Conservation (phyloP, 1,140 invertebrate genomes). For the Zeugodacus cucurbitae region DNA sequence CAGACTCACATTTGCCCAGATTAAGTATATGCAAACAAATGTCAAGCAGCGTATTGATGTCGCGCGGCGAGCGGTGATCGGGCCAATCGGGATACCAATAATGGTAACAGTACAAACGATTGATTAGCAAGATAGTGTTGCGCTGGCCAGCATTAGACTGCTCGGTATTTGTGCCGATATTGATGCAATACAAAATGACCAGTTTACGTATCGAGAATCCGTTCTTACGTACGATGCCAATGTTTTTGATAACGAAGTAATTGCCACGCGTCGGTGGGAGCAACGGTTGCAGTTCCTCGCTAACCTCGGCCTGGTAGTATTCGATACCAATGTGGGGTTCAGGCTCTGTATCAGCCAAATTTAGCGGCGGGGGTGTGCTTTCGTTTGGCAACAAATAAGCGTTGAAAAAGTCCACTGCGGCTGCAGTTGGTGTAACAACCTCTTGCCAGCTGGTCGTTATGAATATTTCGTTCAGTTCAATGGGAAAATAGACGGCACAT, state of each 20-base stretch:
- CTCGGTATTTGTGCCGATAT: not conserved
- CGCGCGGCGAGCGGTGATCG: constrained; percentile 73
- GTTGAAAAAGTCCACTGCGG: constrained; percentile 55
- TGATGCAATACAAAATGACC: constrained; percentile 61
- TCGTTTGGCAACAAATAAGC: constrained; percentile 44
- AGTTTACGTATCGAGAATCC: constrained; percentile 75
- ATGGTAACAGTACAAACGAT: constrained; percentile 69
- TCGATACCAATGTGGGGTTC: constrained; percentile 54
- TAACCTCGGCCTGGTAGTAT: constrained; percentile 52
- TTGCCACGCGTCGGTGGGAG: constrained; percentile 50
- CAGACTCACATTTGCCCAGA: constrained; percentile 60
- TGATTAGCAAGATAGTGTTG: constrained; percentile 30
- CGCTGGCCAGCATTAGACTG: not conserved
- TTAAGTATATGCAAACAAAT: constrained; percentile 72
- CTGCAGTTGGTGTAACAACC: constrained; percentile 50
- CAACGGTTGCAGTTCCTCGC: constrained; percentile 44
- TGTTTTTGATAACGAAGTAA: constrained; percentile 72
- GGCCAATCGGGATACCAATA: constrained; percentile 79
- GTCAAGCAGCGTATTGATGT: constrained; percentile 71
- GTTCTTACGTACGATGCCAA: constrained; percentile 70
- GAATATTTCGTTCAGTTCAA: constrained; percentile 72
- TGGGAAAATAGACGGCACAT: constrained; percentile 89
- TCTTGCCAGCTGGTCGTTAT: constrained; percentile 61
- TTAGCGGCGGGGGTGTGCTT: not conserved
- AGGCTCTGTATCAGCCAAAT: not conserved